Evolutionary conservation across 2,797 vertebrate species (phyloP), one percentile per base, ranked within the genome.

Genomic region (Sebastes steindachneri): DNA sequence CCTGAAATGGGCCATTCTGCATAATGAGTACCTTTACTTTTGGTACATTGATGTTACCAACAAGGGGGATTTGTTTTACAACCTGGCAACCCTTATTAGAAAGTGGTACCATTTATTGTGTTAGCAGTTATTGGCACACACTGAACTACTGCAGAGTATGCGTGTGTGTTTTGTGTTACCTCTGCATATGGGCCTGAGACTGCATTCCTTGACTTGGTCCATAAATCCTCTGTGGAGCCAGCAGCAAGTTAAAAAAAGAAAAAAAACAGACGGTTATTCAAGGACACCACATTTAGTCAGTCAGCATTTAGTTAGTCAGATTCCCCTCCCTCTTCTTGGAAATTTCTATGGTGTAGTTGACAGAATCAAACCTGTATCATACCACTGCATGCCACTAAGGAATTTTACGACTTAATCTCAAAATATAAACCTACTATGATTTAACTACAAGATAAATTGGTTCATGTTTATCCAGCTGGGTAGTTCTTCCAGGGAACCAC

Each of bases 121-220:
- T 29, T 12, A 54, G 9, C 33, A 55, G 62, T 35, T 57, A 55
- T 9, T 53, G 29, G 10, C 41, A 28, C 10, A 19, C 15, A 25
- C 21, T 37, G 53, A 74, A 10, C 33, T 73, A 64, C 76, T 75
- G 21, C 25, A 72, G 15, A 11, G 19, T 15, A 1, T 78, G 60
- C 62, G 31, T 80, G 35, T 59, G 51, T 64, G 63, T 71, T 68
- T 65, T 66, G 66, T 68, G n/a, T 65, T 57, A 48, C 37, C 23
- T 77, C 63, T 45, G 19, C 35, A 80, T n/a, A 88, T 26, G 60
- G 21, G 35, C 5, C 55, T 62, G 19, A 68, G 53, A 80, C 58
- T 53, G 35, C 48, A 83, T 77, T 86, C 55, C 21, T 69, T 54
- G n/a, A 76, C 75, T 88, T 68, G 53, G 26, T 80, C 26, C 9